Conservation (phyloP, 2,888 invertebrate species). For the Apantesis nais region DNA sequence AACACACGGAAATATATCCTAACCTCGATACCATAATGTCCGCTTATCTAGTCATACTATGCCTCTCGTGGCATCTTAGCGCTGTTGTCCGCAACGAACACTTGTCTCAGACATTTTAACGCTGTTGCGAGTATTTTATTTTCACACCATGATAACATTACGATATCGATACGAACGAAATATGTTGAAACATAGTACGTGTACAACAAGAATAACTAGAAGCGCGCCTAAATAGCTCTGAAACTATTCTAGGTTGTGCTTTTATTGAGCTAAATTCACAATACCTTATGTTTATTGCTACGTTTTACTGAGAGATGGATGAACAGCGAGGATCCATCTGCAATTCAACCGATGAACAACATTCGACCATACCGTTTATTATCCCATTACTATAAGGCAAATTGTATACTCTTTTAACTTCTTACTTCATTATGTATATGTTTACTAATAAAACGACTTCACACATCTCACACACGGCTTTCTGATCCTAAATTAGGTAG, state of each 20-base stretch:
- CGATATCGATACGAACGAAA: conserved; percentile 45
- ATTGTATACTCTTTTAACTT: neutral
- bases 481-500: too few relatives aligned
- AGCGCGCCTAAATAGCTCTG: conserved; percentile 36
- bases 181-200: conserved; percentile 43
- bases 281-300: conserved; percentile 17
- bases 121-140: conserved; percentile 48
- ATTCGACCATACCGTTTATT: neutral
- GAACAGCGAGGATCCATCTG: neutral
- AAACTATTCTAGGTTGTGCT: conserved; percentile 35
- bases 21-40: conserved; percentile 54
- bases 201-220: conserved; percentile 39
- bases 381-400: neutral
- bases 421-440: neutral
- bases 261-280: conserved; percentile 22
- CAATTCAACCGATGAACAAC: neutral
- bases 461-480: too few relatives aligned
- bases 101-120: conserved; percentile 41
- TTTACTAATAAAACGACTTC: too few relatives aligned
- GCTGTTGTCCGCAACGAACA: conserved; percentile 45
- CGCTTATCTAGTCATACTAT: conserved; percentile 58
- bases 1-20: conserved; percentile 68
- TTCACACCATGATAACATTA: conserved; percentile 43
- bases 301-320: neutral
- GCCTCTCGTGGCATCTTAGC: conserved; percentile 42